phyloP scores from a whole-genome alignment of 2,888 invertebrate genomes.

The Heliconius charithonia region DNA sequence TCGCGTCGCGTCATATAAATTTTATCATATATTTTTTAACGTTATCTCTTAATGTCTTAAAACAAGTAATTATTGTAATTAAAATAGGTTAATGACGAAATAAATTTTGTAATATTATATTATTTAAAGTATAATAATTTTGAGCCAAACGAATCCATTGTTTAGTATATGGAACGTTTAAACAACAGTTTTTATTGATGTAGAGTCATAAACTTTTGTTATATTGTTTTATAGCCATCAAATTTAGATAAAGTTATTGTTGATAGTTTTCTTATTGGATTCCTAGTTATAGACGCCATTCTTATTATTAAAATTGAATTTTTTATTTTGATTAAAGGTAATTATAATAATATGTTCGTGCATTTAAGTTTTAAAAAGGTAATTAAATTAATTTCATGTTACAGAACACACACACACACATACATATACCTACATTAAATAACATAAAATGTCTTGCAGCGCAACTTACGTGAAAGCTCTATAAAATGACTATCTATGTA shows the following conservation, averaged over 20 bases:
- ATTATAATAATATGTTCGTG: background rate
- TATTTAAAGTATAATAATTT: background rate
- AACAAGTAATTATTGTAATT: constrained; percentile 8
- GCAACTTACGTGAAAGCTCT: background rate
- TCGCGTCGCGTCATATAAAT: background rate
- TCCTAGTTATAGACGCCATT: background rate
- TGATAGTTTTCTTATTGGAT: constrained; percentile 21
- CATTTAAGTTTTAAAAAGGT: background rate
- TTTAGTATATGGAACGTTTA: background rate
- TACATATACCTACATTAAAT: background rate
- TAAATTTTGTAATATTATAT: background rate
- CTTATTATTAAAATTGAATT: background rate
- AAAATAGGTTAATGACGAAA: background rate
- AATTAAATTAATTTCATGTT: background rate
- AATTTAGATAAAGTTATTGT: constrained; percentile 5
- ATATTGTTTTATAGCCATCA: background rate
- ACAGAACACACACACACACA: background rate
- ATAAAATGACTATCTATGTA: background rate
- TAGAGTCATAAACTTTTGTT: background rate
- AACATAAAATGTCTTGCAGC: background rate
- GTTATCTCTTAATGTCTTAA: constrained; percentile 7
- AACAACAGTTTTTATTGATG: background rate
- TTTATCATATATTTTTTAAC: background rate
- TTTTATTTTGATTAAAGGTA: background rate
- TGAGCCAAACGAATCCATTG: background rate